A percentile compares a stretch with the other conserved stretches of the same genome.
Conservation (phyloP, 37 sponge, comb jelly and placozoan species). For the Cladorhizidae sp. region DNA sequence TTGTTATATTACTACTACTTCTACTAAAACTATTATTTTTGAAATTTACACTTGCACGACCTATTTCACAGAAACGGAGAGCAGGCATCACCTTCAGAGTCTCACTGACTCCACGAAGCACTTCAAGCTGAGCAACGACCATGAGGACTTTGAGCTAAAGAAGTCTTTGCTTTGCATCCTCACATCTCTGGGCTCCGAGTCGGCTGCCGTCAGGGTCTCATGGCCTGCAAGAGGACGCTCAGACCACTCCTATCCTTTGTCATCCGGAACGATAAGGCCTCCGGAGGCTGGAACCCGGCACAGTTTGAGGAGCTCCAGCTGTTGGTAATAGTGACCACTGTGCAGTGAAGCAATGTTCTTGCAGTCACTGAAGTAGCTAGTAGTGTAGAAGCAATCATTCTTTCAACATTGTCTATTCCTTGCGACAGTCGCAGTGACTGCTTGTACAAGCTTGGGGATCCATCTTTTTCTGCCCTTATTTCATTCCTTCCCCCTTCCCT, state of each 20-base stretch:
- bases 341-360: neutral
- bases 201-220: constrained; percentile 77
- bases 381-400: neutral
- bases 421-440: too few species aligned
- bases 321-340: constrained; percentile 47
- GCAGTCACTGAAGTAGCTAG: neutral
- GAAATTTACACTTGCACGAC: neutral
- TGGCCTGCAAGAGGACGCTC: constrained; percentile 69
- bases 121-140: constrained; percentile 48
- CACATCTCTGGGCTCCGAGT: constrained; percentile 55
- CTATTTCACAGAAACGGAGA: constrained; percentile 13
- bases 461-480: too few species aligned
- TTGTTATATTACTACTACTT: neutral
- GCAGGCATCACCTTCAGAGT: constrained; percentile 5
- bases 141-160: constrained; percentile 98
- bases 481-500: too few species aligned
- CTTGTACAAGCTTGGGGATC: too few species aligned
- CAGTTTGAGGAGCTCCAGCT: constrained; percentile 99
- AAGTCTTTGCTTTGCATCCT: constrained; percentile 81
- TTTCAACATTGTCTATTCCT: neutral
- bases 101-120: neutral
- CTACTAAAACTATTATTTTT: neutral
- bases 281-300: constrained; percentile 78
- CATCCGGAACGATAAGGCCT: constrained; percentile 80
- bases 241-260: constrained; percentile 90